Base-by-base conservation (phyloP, 1,140 invertebrate genomes). In the Drosophila funebris region DNA sequence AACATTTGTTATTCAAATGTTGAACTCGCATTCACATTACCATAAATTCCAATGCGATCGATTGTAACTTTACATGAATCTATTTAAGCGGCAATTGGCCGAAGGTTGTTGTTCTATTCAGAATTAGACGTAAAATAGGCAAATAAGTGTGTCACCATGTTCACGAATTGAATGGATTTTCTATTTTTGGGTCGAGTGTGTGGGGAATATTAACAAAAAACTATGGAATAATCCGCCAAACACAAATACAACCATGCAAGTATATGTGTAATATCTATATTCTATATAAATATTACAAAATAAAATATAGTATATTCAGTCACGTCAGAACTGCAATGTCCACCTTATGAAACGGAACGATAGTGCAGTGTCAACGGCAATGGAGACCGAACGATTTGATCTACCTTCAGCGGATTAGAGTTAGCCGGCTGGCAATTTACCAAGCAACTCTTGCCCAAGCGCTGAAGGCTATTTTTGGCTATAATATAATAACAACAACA, bases 321-420 rank as follows among this genome's bases (percentile, higher is more conserved):
- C 81, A 64, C 16, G 44, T 87, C n/a, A 22, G 70, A 85, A 64
- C 82, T 82, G 82, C 78, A 85, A 78, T 87, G 81, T 48, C 57
- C 83, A 88, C 83, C 83, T 82, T 82, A 71, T 58, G 39, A 60
- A 52, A 84, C 75, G 80, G 81, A 75, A 13, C 78, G 7, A 54
- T 82, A 88, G 62, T 87, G 73, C 81, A 85, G 83, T 20, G 83
- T 88, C 83, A 88, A 90, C 89, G 89, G 89, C 71, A 72, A 18
- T 64, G 14, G 44, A 70, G 76, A 79, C 63, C 54, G 84, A 90
- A 90, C 89, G 89, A 90, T 87, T 90, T 71, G 3, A 74, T 90
- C 89, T 90, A 81, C 89, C 89, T 90, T 88, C 46, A 72, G 82
- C 90, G 54, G 89, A 90, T 90, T 90, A 90, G 89, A 90, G 84